Evolutionary conservation across 2,797 vertebrate genomes (phyloP).

Genomic region (Rachycentron canadum): DNA sequence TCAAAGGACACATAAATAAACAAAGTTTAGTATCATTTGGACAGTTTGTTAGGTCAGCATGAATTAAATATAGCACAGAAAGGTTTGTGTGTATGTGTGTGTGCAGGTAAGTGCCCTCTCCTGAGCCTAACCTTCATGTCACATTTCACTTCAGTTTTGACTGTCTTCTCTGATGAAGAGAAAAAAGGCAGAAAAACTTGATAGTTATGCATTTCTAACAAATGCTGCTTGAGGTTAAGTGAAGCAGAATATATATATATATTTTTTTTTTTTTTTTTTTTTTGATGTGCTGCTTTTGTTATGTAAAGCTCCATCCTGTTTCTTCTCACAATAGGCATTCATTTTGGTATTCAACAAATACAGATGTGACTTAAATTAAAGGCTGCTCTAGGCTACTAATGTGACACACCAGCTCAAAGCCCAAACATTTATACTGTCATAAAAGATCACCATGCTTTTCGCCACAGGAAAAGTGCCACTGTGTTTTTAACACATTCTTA

Average conservation of each 20-base stretch:
- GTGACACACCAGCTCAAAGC: conserved; percentile 10
- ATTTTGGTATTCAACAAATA: conserved; percentile 24
- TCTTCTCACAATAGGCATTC: conserved; percentile 17
- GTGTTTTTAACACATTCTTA: conserved; percentile 15
- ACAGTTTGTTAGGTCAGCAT: conserved; percentile 56
- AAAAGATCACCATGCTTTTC: conserved; percentile 9
- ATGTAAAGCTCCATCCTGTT: conserved; percentile 33
- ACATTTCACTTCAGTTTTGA: conserved; percentile 50
- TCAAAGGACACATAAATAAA: conserved; percentile 49
- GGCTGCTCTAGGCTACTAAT: conserved; percentile 11
- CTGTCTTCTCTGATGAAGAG: conserved; percentile 39
- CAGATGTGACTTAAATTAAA: conserved; percentile 30
- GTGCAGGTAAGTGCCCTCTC: conserved; percentile 20
- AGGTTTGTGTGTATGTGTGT: background rate
- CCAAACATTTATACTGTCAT: conserved; percentile 25
- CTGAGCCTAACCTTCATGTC: conserved; percentile 47
- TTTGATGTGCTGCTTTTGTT: conserved; percentile 27
- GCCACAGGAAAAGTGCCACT: background rate
- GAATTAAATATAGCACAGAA: conserved; percentile 55
- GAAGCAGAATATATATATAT: conserved; percentile 11
- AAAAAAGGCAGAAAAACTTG: conserved; percentile 30
- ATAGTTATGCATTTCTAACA: conserved; percentile 39
- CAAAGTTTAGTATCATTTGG: conserved; percentile 46
- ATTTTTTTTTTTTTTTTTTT: conserved; percentile 4
- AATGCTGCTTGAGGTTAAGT: conserved; percentile 36